Evolutionary conservation across 1,140 invertebrate genomes (phyloP).

Genomic region (Zaprionus taronus): DNA sequence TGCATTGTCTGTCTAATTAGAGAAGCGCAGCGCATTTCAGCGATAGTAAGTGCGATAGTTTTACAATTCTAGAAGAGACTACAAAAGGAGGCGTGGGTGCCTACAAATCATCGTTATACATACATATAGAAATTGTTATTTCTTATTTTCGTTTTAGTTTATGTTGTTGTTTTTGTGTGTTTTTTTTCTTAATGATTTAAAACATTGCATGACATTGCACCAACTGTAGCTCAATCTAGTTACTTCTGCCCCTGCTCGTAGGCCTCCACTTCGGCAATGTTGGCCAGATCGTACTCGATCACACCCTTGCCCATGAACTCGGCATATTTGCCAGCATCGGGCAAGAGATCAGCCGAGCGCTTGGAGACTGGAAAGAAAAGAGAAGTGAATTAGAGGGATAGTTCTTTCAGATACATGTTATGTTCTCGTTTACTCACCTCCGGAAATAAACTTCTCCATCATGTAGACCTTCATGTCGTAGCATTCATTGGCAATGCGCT

Average conservation of each 20-base stretch:
- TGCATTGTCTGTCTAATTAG: background rate
- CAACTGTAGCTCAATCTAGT: slow-evolving; percentile 10
- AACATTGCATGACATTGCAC: slow-evolving; percentile 38
- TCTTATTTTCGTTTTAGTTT: slow-evolving; percentile 38
- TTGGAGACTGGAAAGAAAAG: slow-evolving; percentile 88
- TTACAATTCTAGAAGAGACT: slow-evolving; percentile 33
- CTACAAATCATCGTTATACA: slow-evolving; percentile 49
- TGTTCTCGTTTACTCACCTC: slow-evolving; percentile 81
- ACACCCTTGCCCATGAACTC: slow-evolving; percentile 91
- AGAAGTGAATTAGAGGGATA: background rate
- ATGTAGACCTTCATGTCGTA: slow-evolving; percentile 89
- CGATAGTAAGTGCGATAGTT: background rate
- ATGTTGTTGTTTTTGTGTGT: slow-evolving; percentile 21
- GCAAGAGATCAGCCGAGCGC: slow-evolving; percentile 86
- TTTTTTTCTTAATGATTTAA: slow-evolving; percentile 56
- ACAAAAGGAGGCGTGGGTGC: slow-evolving; percentile 32
- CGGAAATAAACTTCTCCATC: slow-evolving; percentile 88
- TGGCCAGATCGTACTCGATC: slow-evolving; percentile 89
- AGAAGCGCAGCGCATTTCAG: background rate
- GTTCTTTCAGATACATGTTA: background rate
- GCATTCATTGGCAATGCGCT: slow-evolving; percentile 90
- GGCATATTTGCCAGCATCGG: slow-evolving; percentile 87
- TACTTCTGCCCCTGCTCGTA: slow-evolving; percentile 56
- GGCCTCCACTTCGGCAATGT: slow-evolving; percentile 85
- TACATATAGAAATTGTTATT: slow-evolving; percentile 65